phyloP scores from a whole-genome alignment of 2,888 invertebrate genomes.

The Trissonchulus sp. region DNA sequence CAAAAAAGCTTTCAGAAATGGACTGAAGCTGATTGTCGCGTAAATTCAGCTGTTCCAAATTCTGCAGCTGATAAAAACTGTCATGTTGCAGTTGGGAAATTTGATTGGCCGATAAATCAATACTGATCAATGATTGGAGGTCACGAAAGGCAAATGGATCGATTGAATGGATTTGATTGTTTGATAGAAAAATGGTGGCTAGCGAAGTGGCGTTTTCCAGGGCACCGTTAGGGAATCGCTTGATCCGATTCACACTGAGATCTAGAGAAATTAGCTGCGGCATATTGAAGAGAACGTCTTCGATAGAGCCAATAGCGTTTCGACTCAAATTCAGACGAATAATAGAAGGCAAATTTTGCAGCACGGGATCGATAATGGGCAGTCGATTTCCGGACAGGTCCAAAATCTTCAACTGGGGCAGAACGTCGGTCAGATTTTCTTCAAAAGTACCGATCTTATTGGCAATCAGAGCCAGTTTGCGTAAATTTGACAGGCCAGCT shows the following conservation, averaged over 20 bases:
- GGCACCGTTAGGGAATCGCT: conserved; percentile 73
- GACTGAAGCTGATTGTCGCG: conserved; percentile 17
- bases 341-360: neutral
- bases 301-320: conserved; percentile 12
- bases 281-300: neutral
- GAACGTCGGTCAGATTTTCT: neutral
- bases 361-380: neutral
- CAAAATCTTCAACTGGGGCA: conserved; percentile 38
- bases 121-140: neutral
- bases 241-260: conserved; percentile 66
- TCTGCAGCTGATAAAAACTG: conserved; percentile 11
- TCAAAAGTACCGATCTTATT: conserved; percentile 9
- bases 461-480: neutral
- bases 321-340: conserved; percentile 22
- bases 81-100: conserved; percentile 19
- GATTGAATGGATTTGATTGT: conserved; percentile 31
- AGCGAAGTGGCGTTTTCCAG: conserved; percentile 77
- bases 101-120: conserved; percentile 19
- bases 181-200: conserved; percentile 57
- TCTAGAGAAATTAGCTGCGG: neutral
- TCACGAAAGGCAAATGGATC: conserved; percentile 11
- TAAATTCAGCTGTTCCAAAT: conserved; percentile 26
- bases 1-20: conserved; percentile 32
- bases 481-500: neutral
- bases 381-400: conserved; percentile 41